phyloP scores from a whole-genome alignment of 2,888 invertebrate genomes.

The Drosophila merina region DNA sequence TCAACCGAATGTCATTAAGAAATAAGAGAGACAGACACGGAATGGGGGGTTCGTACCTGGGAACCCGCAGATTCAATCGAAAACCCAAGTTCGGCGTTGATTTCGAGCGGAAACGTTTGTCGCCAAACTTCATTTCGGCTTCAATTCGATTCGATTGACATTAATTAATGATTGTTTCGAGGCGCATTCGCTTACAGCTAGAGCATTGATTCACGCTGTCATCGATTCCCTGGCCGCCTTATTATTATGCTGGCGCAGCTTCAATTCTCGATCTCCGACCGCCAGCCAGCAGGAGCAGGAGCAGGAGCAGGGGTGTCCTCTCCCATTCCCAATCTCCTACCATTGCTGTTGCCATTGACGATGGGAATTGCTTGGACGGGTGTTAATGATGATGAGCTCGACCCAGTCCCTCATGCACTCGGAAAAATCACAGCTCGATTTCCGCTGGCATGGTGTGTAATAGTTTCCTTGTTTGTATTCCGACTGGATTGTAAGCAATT shows the following conservation, averaged over 20 bases:
- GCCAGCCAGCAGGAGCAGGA: constrained; percentile 28
- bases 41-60: constrained; percentile 15
- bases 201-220: constrained; percentile 71
- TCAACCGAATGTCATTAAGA: constrained; percentile 17
- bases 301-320: constrained; percentile 15
- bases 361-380: constrained; percentile 58
- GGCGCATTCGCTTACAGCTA: constrained; percentile 51
- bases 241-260: constrained; percentile 75
- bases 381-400: constrained; percentile 61
- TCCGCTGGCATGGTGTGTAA: neutral
- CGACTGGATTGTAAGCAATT: too few relatives aligned
- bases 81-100: constrained; percentile 53
- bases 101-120: constrained; percentile 75
- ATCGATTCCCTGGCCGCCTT: constrained; percentile 65
- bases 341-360: constrained; percentile 34
- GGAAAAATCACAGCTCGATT: neutral
- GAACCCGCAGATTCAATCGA: constrained; percentile 17
- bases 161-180: constrained; percentile 78
- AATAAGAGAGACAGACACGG: constrained; percentile 26
- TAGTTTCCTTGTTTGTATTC: too few relatives aligned
- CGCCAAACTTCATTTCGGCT: constrained; percentile 68
- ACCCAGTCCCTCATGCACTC: constrained; percentile 18
- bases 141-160: constrained; percentile 72
- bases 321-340: constrained; percentile 7
- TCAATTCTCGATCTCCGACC: constrained; percentile 51